Conservation (phyloP, 2,797 vertebrate species). For the Poecilia picta region DNA sequence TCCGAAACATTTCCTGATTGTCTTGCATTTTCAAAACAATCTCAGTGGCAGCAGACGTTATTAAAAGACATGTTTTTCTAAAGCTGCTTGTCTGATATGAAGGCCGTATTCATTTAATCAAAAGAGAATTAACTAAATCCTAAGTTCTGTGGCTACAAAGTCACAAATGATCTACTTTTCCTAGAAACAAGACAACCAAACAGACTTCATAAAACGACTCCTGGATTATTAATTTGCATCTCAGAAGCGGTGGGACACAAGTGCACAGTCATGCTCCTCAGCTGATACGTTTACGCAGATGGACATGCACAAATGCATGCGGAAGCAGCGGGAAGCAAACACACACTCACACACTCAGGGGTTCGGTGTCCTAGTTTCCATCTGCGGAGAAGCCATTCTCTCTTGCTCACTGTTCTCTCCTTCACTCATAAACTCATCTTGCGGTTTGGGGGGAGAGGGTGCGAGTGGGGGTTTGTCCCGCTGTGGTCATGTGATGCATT, state of each 20-base stretch:
- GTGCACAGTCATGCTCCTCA: constrained; percentile 31
- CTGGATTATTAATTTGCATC: constrained; percentile 1
- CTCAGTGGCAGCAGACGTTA: not conserved
- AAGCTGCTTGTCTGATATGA: not conserved
- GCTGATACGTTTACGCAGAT: constrained; percentile 22
- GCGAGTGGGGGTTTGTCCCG: constrained; percentile 22
- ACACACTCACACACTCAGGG: constrained; percentile 65
- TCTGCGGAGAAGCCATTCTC: constrained; percentile 72
- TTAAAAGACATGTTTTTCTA: not conserved
- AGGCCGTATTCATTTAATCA: not conserved
- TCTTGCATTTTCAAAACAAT: not conserved
- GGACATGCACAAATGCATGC: constrained; percentile 44
- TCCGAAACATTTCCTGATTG: not conserved
- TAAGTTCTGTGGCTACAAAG: not conserved
- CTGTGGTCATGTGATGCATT: constrained; percentile 61
- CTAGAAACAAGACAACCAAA: not conserved
- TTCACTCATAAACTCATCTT: constrained; percentile 63
- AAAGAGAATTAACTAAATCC: not conserved
- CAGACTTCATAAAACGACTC: not conserved
- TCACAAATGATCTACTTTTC: not conserved
- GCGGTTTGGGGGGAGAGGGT: constrained; percentile 1
- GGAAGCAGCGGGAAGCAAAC: constrained; percentile 60
- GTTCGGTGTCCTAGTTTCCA: constrained; percentile 80
- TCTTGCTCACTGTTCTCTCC: constrained; percentile 50
- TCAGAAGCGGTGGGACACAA: constrained; percentile 37